Percentiles rank a stretch among this genome's conserved stretches.
These are phyloP conservation scores for Leguminivora glycinivorella DNA, from an alignment of 1,140 invertebrate genomes.

Conservation along the genomic window DNA sequence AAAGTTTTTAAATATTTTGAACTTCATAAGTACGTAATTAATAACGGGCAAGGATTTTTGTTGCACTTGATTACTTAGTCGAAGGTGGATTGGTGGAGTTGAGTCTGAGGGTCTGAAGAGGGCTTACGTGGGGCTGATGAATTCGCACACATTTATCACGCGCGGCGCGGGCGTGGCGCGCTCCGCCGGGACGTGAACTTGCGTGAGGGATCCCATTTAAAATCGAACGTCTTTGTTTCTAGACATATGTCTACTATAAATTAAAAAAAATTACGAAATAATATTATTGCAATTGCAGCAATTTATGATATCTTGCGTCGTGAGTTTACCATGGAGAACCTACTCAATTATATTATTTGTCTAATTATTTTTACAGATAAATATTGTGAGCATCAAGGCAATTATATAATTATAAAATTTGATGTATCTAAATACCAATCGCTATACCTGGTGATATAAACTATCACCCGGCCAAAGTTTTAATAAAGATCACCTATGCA, in stretches of 20 bases:
- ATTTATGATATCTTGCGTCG: too few species aligned
- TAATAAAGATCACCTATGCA: too few species aligned
- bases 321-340: too few species aligned
- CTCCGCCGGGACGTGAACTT: neutral
- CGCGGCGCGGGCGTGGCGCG: slow-evolving; percentile 4
- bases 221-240: slow-evolving; percentile 14
- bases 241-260: neutral
- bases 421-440: too few species aligned
- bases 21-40: neutral
- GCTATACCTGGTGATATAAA: too few species aligned
- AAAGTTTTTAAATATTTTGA: slow-evolving; percentile 16
- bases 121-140: slow-evolving; percentile 15
- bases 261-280: neutral
- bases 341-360: too few species aligned
- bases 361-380: too few species aligned
- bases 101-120: slow-evolving; percentile 10
- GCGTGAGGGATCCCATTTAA: slow-evolving; percentile 9
- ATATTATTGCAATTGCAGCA: too few species aligned
- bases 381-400: too few species aligned
- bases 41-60: neutral
- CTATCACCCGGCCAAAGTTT: too few species aligned
- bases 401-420: too few species aligned
- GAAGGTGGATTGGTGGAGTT: slow-evolving; percentile 3
- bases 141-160: slow-evolving; percentile 21
- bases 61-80: neutral